A percentile compares a stretch with the other conserved stretches of the same genome.
These are phyloP conservation scores for Drosophila azteca DNA, from an alignment of 1,140 invertebrate genomes.

Conservation along the genomic window DNA sequence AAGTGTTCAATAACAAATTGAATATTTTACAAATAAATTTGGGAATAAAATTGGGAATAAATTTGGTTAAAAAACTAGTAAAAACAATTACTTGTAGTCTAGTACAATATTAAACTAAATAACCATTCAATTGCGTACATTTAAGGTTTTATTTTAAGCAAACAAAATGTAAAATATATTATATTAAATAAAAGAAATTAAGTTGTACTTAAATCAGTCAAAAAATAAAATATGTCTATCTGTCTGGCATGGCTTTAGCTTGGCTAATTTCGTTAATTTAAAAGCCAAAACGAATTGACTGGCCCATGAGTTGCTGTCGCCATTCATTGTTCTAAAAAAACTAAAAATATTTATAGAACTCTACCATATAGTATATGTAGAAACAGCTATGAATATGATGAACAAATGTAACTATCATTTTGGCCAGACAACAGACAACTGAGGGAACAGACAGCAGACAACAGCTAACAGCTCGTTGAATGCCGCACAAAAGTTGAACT, in stretches of 20 bases:
- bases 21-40: too few species aligned
- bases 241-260: not conserved
- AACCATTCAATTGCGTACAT: too few species aligned
- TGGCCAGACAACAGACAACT: conserved; percentile 43
- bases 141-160: too few species aligned
- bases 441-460: not conserved
- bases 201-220: too few species aligned
- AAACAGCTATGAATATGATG: conserved; percentile 18
- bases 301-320: not conserved
- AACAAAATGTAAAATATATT: not conserved
- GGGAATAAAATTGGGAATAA: too few species aligned
- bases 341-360: conserved; percentile 7
- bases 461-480: conserved; percentile 9
- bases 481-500: conserved; percentile 28
- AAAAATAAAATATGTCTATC: too few species aligned
- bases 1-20: too few species aligned
- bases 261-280: not conserved
- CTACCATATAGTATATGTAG: not conserved
- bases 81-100: not conserved
- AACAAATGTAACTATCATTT: conserved; percentile 45
- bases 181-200: too few species aligned
- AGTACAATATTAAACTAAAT: too few species aligned
- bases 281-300: not conserved
- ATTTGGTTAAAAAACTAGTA: not conserved
- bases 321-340: not conserved